A percentile compares a stretch with the other conserved stretches of the same genome.
phyloP scores from a whole-genome alignment of 2,888 invertebrate species.

The Drosophila kokeensis region DNA sequence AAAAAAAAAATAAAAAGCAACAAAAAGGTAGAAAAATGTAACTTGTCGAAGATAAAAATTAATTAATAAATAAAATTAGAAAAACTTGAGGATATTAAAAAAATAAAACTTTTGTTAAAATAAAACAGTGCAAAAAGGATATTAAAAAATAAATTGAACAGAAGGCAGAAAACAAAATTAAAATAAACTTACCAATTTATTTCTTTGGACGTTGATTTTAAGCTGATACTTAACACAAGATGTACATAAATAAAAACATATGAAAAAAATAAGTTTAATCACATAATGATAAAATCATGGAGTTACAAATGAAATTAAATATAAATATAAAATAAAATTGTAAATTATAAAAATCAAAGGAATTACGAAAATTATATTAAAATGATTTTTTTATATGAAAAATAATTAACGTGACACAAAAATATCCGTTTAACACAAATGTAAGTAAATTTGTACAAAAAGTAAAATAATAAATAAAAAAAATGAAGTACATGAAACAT shows the following conservation, averaged over 20 bases:
- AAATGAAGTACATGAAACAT: neutral
- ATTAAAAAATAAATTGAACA: neutral
- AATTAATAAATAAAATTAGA: neutral
- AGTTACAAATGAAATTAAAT: neutral
- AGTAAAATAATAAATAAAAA: neutral
- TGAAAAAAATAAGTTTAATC: neutral
- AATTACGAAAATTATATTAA: neutral
- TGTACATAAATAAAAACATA: neutral
- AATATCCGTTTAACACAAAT: neutral
- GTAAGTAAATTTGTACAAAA: neutral
- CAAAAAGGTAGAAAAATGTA: neutral
- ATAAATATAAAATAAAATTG: neutral
- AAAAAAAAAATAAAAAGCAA: neutral
- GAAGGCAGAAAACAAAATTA: neutral
- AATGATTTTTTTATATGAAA: neutral
- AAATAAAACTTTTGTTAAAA: neutral
- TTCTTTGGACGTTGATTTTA: neutral
- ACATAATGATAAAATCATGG: neutral
- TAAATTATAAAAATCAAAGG: neutral
- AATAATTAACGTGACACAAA: neutral
- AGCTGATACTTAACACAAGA: neutral
- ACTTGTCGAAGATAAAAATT: neutral
- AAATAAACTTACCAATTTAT: constrained; percentile 1
- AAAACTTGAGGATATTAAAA: neutral
- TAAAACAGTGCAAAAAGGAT: neutral